Conservation (phyloP, 2,113 vertebrate species). For the Macrotis lagotis region DNA sequence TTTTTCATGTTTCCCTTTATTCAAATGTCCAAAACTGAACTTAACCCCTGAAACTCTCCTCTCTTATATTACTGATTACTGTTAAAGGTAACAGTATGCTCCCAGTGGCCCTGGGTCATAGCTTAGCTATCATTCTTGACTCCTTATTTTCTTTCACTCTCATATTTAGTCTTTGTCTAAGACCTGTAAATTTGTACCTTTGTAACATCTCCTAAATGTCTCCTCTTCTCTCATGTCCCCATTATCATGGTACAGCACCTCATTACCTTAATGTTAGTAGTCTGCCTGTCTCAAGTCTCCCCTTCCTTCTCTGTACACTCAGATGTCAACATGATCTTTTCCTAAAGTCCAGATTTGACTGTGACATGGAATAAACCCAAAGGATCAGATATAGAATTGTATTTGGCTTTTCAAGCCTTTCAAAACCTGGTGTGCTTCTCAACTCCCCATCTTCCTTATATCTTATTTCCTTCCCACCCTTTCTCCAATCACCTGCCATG, state of each 20-base stretch:
- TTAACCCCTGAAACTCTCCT: background rate
- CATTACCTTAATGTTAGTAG: background rate
- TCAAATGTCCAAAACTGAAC: background rate
- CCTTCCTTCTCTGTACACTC: background rate
- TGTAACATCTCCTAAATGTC: background rate
- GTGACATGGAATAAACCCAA: background rate
- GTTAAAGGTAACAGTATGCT: background rate
- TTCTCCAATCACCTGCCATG: background rate
- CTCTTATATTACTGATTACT: background rate
- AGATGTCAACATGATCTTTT: background rate
- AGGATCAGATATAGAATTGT: background rate
- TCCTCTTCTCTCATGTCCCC: background rate
- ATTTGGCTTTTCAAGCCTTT: background rate
- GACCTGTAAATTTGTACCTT: background rate
- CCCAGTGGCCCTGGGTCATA: background rate
- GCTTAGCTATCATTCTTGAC: background rate
- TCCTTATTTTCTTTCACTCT: background rate
- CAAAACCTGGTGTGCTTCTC: background rate
- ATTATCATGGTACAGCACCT: background rate
- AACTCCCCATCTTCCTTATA: background rate
- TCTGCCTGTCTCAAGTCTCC: background rate
- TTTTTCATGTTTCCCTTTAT: too few species aligned
- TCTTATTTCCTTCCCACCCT: background rate
- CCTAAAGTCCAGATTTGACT: too few species aligned
- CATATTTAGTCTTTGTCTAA: background rate